A percentile compares a stretch with the other conserved stretches of the same genome.
Conservation (phyloP, 2,113 vertebrate genomes). For the Condylura cristata region DNA sequence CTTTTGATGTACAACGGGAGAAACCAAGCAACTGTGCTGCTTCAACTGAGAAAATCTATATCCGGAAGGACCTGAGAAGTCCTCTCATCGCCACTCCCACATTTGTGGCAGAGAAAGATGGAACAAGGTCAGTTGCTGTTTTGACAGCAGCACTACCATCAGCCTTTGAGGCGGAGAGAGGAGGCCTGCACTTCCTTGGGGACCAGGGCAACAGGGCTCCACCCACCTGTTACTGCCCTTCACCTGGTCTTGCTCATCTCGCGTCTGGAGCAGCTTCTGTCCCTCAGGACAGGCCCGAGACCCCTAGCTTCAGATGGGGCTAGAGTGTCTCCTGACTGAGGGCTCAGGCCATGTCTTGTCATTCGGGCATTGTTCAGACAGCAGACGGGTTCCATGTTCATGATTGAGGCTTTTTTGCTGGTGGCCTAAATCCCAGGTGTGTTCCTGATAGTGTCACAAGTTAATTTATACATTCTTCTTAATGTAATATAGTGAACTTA, state of each 20-base stretch:
- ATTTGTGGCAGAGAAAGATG: conserved; percentile 95
- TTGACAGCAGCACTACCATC: background rate
- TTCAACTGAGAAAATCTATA: conserved; percentile 99
- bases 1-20: conserved; percentile 96
- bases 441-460: background rate
- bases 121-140: conserved; percentile 88
- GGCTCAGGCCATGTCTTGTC: background rate
- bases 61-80: conserved; percentile 96
- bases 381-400: background rate
- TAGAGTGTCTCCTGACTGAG: background rate
- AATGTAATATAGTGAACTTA: background rate
- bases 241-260: background rate
- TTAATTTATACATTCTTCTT: background rate
- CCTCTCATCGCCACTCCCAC: conserved; percentile 98
- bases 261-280: background rate
- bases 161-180: background rate
- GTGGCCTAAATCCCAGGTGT: background rate
- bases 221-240: background rate
- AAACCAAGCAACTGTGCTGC: conserved; percentile 98
- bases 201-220: background rate
- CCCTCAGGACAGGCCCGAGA: background rate
- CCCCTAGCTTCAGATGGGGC: background rate
- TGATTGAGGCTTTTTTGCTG: background rate
- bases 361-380: background rate
- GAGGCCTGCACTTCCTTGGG: background rate